A percentile compares a stretch with the other conserved stretches of the same genome.
Conservation (phyloP, 2,888 invertebrate species). For the Agonopterix alstromeriana region DNA sequence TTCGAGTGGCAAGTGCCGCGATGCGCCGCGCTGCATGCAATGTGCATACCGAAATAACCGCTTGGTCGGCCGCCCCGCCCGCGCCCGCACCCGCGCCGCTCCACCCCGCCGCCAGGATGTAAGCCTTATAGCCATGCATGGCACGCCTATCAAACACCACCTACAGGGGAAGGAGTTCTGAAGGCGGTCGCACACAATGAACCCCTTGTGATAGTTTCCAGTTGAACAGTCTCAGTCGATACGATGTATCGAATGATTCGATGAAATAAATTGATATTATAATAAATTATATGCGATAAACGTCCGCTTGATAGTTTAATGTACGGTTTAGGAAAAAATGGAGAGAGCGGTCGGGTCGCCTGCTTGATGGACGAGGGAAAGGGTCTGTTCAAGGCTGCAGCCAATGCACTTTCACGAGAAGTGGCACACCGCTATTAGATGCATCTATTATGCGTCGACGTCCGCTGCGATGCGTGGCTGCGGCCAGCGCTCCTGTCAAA, state of each 20-base stretch:
- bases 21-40: conserved; percentile 62
- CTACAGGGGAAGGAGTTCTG: conserved; percentile 41
- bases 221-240: neutral
- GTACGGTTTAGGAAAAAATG: conserved; percentile 54
- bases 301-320: conserved; percentile 61
- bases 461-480: conserved; percentile 26
- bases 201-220: conserved; percentile 31
- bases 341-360: conserved; percentile 36
- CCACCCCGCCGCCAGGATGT: conserved; percentile 46
- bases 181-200: conserved; percentile 38
- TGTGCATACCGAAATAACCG: conserved; percentile 77
- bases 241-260: neutral
- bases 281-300: conserved; percentile 50
- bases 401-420: conserved; percentile 70
- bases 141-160: conserved; percentile 47
- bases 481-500: conserved; percentile 43
- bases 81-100: conserved; percentile 27
- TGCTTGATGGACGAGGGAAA: conserved; percentile 73
- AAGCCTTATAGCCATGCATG: conserved; percentile 49
- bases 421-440: conserved; percentile 52
- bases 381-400: conserved; percentile 63
- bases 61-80: conserved; percentile 48
- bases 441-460: conserved; percentile 59
- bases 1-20: conserved; percentile 74
- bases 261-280: conserved; percentile 17